Base-by-base conservation (phyloP, 1,140 invertebrate genomes). In the Megalonaias nervosa region DNA sequence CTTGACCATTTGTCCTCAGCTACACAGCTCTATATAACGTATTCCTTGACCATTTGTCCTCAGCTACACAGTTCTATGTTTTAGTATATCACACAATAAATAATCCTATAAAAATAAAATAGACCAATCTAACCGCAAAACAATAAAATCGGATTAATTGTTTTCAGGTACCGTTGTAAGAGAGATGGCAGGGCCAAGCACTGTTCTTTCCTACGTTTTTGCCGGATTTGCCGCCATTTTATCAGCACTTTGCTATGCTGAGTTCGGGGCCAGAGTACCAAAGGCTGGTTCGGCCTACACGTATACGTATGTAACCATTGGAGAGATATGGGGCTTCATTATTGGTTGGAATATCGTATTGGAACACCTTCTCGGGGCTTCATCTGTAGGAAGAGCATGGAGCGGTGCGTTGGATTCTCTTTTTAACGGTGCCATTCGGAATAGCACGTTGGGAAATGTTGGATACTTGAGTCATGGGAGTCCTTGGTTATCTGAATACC, bases 321-420 rank as follows among this genome's bases (percentile, higher is more conserved):
- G 89, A 31, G 88, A 90, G 68, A 38, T 89, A 13, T 86, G 84
- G 84, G 87, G 85, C 19, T 91, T 90, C 67, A 74, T 89, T 6
- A 85, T 90, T 67, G 89, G 89, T 11, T 89, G 90, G 89, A 91
- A 91, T 79, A 87, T 91, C 62, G 81, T 91, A 61, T 67, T 89
- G 91, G 90, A 91, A 81, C 88, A 91, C 74, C 80, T 91, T 68
- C 83, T 90, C 23, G 88, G 88, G 17, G 95, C 96, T 12, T 97
- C 97, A 0, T 96, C 96, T 0, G 96, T 98, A 31, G 96, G 96
- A 0, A 93, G 97, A 81, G 97, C 97, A 3, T 98, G 96, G 96
- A 97, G 96, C 80, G 96, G 96, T 17, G 97, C 97, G 85, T 93
- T 98, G 12, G 96, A 98, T 87, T 95, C 96, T 0, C 91, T 98